Conservation (phyloP, 2,113 vertebrate genomes). For the Lonchura striata region DNA sequence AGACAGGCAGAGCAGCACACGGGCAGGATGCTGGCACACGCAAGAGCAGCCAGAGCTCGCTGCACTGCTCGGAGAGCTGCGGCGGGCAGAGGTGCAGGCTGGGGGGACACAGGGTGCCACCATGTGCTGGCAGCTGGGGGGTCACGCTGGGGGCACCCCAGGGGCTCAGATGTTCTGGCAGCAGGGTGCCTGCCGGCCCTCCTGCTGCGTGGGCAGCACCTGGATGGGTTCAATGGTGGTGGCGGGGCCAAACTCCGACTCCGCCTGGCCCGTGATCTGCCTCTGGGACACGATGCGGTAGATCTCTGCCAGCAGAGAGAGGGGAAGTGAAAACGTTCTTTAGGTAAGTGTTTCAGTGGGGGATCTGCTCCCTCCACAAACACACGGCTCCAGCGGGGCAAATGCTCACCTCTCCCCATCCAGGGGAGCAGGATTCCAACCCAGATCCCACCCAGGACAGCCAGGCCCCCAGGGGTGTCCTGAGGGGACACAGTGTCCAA, state of each 20-base stretch:
- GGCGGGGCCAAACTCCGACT: constrained; percentile 78
- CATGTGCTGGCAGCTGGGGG: fast-evolving
- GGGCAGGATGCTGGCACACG: fast-evolving
- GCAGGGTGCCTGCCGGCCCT: constrained; percentile 74
- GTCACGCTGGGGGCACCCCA: neutral
- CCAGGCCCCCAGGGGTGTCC: fast-evolving
- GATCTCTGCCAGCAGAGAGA: constrained; percentile 77
- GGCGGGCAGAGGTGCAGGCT: neutral
- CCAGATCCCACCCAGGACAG: neutral
- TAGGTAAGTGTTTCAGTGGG: fast-evolving
- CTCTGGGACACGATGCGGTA: constrained; percentile 86
- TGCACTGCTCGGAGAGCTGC: too few species aligned
- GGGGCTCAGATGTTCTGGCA: constrained; percentile 85
- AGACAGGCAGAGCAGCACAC: fast-evolving
- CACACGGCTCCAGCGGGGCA: neutral
- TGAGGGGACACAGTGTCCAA: fast-evolving
- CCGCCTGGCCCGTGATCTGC: constrained; percentile 78
- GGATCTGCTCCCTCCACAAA: neutral
- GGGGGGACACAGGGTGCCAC: fast-evolving
- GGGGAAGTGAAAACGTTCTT: too few species aligned
- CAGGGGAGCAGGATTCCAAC: neutral
- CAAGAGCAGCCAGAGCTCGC: neutral
- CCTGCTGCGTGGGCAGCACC: constrained; percentile 84
- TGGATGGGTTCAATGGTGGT: constrained; percentile 85
- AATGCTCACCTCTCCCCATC: neutral